A percentile compares a stretch with the other conserved stretches of the same genome.
Evolutionary conservation across 2,888 invertebrate species (phyloP).

Genomic region (Leucoma salicis): DNA sequence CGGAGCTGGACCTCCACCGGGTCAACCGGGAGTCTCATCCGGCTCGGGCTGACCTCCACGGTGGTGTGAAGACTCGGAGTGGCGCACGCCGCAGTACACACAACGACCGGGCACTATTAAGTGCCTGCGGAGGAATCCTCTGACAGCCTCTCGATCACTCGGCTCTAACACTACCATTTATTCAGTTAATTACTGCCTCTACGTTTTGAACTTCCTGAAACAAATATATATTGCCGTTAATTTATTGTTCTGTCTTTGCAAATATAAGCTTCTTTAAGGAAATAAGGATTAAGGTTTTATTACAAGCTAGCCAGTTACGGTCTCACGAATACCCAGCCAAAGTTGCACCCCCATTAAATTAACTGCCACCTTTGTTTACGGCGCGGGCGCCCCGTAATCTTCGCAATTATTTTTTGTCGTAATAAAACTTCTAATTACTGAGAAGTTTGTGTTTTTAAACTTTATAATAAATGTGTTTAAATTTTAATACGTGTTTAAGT

Average conservation of each 20-base stretch:
- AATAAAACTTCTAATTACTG: slow-evolving; percentile 4
- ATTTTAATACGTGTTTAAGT: too few relatives aligned
- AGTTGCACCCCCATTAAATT: slow-evolving; percentile 7
- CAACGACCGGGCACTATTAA: too few relatives aligned
- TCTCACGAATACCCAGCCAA: slow-evolving; percentile 3
- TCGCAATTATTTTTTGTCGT: slow-evolving; percentile 8
- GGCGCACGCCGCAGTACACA: too few relatives aligned
- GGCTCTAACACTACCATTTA: too few relatives aligned
- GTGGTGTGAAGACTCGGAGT: too few relatives aligned
- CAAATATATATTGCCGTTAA: neutral
- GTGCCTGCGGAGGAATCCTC: too few relatives aligned
- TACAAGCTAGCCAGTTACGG: slow-evolving; percentile 1
- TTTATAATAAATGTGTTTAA: slow-evolving; percentile 1
- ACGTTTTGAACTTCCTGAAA: too few relatives aligned
- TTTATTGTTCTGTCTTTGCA: neutral
- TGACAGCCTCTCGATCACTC: too few relatives aligned
- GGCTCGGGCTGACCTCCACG: too few relatives aligned
- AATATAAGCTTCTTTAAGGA: slow-evolving; percentile 2
- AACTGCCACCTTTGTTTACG: slow-evolving; percentile 10
- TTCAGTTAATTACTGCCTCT: too few relatives aligned
- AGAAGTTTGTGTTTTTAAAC: neutral
- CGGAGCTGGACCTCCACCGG: too few relatives aligned
- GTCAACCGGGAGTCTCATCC: too few relatives aligned
- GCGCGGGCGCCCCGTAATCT: neutral
- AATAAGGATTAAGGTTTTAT: slow-evolving; percentile 8